These are phyloP conservation scores for Rapana venosa DNA, from an alignment of 2,888 invertebrate genomes.

Conservation along the genomic window DNA sequence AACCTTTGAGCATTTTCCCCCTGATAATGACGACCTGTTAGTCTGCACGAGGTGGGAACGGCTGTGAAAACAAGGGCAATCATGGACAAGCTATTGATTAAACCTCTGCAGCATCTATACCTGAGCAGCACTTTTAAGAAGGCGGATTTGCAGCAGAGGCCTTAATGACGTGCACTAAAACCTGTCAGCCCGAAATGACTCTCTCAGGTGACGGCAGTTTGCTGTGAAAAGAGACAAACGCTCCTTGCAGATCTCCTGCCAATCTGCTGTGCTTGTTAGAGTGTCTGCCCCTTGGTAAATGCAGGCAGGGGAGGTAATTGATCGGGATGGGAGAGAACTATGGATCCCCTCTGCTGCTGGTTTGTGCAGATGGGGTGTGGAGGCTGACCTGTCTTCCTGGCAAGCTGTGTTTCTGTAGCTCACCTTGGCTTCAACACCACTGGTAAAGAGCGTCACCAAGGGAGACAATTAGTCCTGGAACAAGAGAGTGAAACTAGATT, in stretches of 20 bases:
- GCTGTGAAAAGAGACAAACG: not conserved
- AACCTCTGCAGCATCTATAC: not conserved
- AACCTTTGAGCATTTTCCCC: too few relatives aligned
- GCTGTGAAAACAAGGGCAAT: not conserved
- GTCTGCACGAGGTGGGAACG: not conserved
- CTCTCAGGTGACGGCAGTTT: not conserved
- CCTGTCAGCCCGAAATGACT: not conserved
- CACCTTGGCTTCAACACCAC: conserved; percentile 15
- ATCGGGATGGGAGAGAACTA: not conserved
- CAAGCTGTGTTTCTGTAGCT: not conserved
- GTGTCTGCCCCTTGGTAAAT: not conserved
- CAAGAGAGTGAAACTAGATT: not conserved
- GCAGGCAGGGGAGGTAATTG: not conserved
- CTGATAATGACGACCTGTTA: too few relatives aligned
- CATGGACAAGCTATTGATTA: not conserved
- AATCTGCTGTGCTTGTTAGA: not conserved
- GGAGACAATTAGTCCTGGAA: not conserved
- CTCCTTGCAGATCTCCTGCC: not conserved
- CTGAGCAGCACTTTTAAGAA: not conserved
- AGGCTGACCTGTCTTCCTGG: not conserved
- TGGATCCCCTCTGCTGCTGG: conserved; percentile 16
- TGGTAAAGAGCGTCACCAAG: not conserved
- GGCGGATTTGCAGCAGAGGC: not conserved
- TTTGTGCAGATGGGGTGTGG: conserved; percentile 2
- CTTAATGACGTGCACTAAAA: not conserved